Conservation (phyloP, 2,797 vertebrate species). For the Fundulus diaphanus region DNA sequence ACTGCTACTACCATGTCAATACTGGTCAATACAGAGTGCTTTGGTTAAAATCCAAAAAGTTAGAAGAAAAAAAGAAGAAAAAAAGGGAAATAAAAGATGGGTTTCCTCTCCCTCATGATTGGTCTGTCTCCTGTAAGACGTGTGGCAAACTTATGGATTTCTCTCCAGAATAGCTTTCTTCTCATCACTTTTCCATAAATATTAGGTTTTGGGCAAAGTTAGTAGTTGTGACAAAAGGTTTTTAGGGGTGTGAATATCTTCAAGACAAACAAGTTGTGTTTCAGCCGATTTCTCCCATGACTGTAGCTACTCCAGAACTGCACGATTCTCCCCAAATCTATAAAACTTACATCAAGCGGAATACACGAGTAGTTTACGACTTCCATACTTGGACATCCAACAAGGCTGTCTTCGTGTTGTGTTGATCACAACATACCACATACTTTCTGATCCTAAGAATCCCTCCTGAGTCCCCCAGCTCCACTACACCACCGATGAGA, state of each 20-base stretch:
- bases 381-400: constrained; percentile 17
- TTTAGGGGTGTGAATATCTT: not conserved
- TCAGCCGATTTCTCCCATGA: constrained; percentile 13
- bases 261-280: not conserved
- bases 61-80: not conserved
- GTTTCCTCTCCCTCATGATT: not conserved
- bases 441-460: constrained; percentile 30
- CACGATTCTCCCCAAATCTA: constrained; percentile 25
- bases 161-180: not conserved
- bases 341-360: constrained; percentile 33
- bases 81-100: not conserved
- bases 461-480: constrained; percentile 20
- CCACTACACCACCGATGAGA: constrained; percentile 25
- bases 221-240: not conserved
- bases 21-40: not conserved
- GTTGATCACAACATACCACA: constrained; percentile 14
- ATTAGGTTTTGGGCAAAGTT: not conserved
- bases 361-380: constrained; percentile 19
- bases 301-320: not conserved
- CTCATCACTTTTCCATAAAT: not conserved
- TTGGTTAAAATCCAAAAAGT: not conserved
- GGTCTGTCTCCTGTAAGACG: not conserved
- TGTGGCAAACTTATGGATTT: not conserved
- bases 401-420: constrained; percentile 23
- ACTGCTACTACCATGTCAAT: not conserved